A percentile compares a stretch with the other conserved stretches of the same genome.
Evolutionary conservation across 2,888 invertebrate genomes (phyloP).

Genomic region (Tachina grossa): DNA sequence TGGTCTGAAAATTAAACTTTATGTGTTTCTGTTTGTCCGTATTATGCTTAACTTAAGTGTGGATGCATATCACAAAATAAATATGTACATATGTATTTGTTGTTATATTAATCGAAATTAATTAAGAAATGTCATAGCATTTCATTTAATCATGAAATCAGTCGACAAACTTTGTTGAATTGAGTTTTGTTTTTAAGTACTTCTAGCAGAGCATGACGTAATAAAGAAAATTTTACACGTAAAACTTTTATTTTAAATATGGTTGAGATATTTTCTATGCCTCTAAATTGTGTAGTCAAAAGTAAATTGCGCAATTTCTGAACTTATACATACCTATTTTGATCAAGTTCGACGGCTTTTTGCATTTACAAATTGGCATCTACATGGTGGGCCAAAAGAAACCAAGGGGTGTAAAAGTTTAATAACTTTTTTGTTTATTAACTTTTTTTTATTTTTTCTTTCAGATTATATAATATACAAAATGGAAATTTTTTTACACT

Average conservation of each 20-base stretch:
- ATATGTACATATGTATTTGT: no score
- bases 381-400: no score
- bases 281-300: no score
- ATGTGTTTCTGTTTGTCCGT: conserved; percentile 15
- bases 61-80: conserved; percentile 33
- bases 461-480: no score
- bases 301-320: no score
- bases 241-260: neutral
- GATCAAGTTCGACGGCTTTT: no score
- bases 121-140: conserved; percentile 59
- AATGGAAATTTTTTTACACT: no score
- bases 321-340: no score
- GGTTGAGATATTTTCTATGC: neutral
- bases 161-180: conserved; percentile 5
- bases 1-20: conserved; percentile 34
- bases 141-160: conserved; percentile 14
- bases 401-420: no score
- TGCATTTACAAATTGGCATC: no score
- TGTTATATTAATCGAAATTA: conserved; percentile 62
- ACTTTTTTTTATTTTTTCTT: no score
- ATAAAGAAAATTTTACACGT: neutral
- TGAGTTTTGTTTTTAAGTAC: neutral
- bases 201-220: neutral
- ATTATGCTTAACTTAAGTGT: conserved; percentile 24
- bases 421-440: no score